These are phyloP conservation scores for Eutolmus rufibarbis DNA, from an alignment of 2,888 invertebrate genomes.

Conservation along the genomic window DNA sequence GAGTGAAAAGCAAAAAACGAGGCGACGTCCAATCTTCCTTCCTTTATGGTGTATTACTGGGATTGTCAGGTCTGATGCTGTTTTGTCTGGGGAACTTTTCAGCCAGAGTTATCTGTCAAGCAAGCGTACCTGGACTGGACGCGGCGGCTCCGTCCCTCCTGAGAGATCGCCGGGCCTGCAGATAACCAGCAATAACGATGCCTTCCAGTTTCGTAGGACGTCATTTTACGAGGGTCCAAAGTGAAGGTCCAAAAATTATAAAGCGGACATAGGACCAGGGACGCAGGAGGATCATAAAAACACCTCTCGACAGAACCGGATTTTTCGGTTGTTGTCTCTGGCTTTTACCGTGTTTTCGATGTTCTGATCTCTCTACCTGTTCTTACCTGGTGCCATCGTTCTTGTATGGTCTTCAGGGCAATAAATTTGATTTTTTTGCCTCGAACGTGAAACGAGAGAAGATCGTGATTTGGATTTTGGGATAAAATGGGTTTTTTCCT, in stretches of 20 bases:
- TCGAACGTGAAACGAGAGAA: neutral
- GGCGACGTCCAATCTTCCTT: neutral
- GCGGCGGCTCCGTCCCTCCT: neutral
- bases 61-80: constrained; percentile 8
- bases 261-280: neutral
- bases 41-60: constrained; percentile 4
- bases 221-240: constrained; percentile 13
- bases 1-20: neutral
- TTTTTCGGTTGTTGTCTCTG: neutral
- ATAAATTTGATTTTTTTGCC: constrained; percentile 3
- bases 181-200: neutral
- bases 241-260: constrained; percentile 6
- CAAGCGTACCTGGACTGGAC: neutral
- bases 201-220: constrained; percentile 9
- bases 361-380: neutral
- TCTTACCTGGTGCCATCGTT: neutral
- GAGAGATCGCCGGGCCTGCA: neutral
- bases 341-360: neutral
- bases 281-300: neutral
- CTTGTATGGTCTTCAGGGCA: neutral
- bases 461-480: constrained; percentile 16
- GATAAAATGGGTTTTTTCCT: constrained; percentile 7
- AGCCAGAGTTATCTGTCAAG: constrained; percentile 7
- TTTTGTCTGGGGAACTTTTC: neutral
- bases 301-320: neutral